Base-by-base conservation (phyloP, 2,888 invertebrate genomes). In the Leptinotarsa juncta region DNA sequence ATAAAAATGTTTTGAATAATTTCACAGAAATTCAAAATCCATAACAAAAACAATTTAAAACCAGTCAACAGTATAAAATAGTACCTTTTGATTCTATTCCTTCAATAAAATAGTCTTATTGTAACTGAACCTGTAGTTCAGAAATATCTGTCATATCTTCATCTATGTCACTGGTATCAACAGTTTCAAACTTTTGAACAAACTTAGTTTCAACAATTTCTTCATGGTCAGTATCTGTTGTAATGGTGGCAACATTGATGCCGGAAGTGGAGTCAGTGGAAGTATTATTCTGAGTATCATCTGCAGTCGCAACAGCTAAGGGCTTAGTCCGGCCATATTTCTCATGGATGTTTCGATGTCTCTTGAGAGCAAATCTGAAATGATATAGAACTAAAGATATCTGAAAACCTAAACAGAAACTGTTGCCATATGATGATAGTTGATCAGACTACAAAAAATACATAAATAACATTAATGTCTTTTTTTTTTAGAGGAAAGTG, bases 331-430 rank as follows among this genome's bases (percentile, higher is more conserved):
- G 60, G 87, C 94, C 95, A 85, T 96, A 96, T 89, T 96, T 96
- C 83, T 96, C 95, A 87, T 96, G 96, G 81, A 96, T 96, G 81
- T 94, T 94, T 80, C 95, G 91, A 86, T 96, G 96, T 77, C 96
- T 90, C 85, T 96, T 96, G 75, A 96, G 89, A 26, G 96, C 96
- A 86, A 96, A 96, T 70, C 86, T 86, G 68, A 16, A 75, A 71
- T 53, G 49, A 53, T 71, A 42, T 42, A 10, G 10, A 42, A 42
- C 42, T 66, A 5, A 42, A 5, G 12, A 57, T 50, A 12, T 20
- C 12, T 65, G 20, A 14, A 26, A 26, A 12, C 26, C 16, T 12
- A 16, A 26, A 26, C 16, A 26, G n/a, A 23, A 32, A 32, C 16
- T 26, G 16, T 65, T 65, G 26, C 12, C 53, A 5, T 42, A 42